Conservation (phyloP, 1,140 invertebrate genomes). For the Megalopta genalis region DNA sequence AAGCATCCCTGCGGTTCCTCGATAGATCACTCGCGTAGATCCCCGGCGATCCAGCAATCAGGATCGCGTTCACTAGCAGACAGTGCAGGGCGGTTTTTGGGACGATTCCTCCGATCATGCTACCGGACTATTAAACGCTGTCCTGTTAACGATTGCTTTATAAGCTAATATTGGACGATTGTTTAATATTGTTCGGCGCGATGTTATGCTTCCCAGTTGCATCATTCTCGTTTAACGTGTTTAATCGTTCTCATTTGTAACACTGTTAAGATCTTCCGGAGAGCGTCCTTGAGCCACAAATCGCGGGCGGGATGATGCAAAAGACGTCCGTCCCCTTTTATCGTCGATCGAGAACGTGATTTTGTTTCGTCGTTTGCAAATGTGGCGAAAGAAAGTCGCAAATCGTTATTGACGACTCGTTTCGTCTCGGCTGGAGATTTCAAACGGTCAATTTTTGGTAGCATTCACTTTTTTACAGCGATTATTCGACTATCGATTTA, state of each 20-base stretch:
- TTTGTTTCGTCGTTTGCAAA: no score
- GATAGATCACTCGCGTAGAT: neutral
- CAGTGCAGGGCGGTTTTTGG: constrained; percentile 12
- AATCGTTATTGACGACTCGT: no score
- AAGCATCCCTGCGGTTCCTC: constrained; percentile 35
- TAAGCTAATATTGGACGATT: neutral
- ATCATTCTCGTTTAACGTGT: neutral
- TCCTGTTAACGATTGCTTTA: neutral
- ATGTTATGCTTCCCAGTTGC: constrained; percentile 6
- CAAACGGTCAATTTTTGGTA: no score
- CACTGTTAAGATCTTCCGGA: no score
- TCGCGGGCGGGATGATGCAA: no score
- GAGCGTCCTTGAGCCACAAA: constrained; percentile 11
- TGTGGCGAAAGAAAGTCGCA: no score
- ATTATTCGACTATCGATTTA: no score
- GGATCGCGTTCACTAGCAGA: constrained; percentile 11
- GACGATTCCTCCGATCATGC: constrained; percentile 34
- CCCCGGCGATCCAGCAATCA: constrained; percentile 33
- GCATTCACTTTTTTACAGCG: no score
- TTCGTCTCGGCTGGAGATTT: no score
- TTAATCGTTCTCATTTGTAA: neutral
- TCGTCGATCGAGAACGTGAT: no score
- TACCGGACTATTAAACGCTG: constrained; percentile 13
- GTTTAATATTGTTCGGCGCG: no score
- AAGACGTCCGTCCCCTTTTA: no score